phyloP scores from a whole-genome alignment of 1,140 invertebrate genomes.

The Trialeurodes vaporariorum region DNA sequence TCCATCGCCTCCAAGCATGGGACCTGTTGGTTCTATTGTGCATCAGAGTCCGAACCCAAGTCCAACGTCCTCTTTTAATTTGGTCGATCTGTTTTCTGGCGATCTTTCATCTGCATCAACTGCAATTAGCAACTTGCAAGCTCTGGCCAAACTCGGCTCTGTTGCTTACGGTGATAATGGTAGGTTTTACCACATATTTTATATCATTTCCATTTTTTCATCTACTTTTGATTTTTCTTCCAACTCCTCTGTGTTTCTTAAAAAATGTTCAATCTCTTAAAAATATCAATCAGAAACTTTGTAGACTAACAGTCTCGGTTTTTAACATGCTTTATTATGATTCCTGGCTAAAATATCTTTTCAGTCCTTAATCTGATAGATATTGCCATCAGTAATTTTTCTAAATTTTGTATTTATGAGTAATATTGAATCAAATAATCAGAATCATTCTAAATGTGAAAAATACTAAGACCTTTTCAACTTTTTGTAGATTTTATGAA shows the following conservation, averaged over 20 bases:
- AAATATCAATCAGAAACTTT: too few relatives aligned
- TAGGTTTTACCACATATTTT: constrained; percentile 30
- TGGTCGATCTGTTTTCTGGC: constrained; percentile 60
- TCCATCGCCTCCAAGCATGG: constrained; percentile 38
- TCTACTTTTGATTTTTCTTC: background rate
- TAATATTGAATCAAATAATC: too few relatives aligned
- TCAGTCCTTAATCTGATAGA: too few relatives aligned
- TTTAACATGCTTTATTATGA: too few relatives aligned
- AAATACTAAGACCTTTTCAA: too few relatives aligned
- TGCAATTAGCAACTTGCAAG: constrained; percentile 75
- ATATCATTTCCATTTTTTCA: constrained; percentile 8
- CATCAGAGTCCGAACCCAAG: constrained; percentile 8
- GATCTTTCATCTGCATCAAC: constrained; percentile 50
- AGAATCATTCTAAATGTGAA: too few relatives aligned
- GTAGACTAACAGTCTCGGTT: too few relatives aligned
- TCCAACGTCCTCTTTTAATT: constrained; percentile 40
- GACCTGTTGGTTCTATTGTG: constrained; percentile 49
- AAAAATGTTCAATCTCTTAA: constrained; percentile 15
- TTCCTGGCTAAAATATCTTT: too few relatives aligned
- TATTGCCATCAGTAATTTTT: too few relatives aligned
- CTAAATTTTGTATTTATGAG: too few relatives aligned
- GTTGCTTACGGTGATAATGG: constrained; percentile 47
- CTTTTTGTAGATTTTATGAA: too few relatives aligned
- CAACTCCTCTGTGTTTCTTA: constrained; percentile 13
- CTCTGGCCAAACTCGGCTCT: constrained; percentile 68